Evolutionary conservation across 2,888 invertebrate genomes (phyloP), one percentile per base, ranked within the genome.

Genomic region (Trachelus tabidus): DNA sequence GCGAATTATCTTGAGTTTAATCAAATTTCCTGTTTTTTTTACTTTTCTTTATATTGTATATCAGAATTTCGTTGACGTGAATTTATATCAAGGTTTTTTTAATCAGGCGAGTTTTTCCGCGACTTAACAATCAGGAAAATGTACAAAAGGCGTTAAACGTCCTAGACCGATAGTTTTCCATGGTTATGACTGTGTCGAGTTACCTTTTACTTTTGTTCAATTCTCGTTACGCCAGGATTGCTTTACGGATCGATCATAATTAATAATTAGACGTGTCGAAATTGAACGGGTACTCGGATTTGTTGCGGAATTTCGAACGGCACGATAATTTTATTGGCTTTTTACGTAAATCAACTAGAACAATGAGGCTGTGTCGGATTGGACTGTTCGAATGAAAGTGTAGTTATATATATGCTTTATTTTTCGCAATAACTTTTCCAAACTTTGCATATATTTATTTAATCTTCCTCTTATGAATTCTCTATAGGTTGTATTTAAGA

Each of bases 221-320:
- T 84, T 84, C 82, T 82, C 86, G 89, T 89, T 88, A 89, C 88
- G 86, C 84, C 87, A 87, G 85, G 86, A 82, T 87, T 86, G 84
- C 85, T 88, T 89, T 87, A 86, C 86, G 86, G 87, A 87, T 88
- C 89, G 86, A 89, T 90, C 88, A 87, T 86, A 87, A 87, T 83
- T 81, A 85, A 82, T 85, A 86, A 89, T 88, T 87, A 88, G 85
- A 86, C 83, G 86, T 89, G 81, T 83, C 78, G 79, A 82, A 81
- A 82, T 9, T 56, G 9, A 56, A 56, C 56, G 56, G 56, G 23
- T 23, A 23, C 23, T 23, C 23, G 56, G 56, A 56, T 56, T 56
- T 56, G 56, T 56, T 56, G 23, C 56, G 56, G 56, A 56, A 9
- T 56, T 23, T 56, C 23, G 2, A 56, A 9, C 23, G 56, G 23